A percentile compares a stretch with the other conserved stretches of the same genome.
Evolutionary conservation across 2,113 vertebrate genomes (phyloP).

Genomic region (Epinephelus cyanopodus): DNA sequence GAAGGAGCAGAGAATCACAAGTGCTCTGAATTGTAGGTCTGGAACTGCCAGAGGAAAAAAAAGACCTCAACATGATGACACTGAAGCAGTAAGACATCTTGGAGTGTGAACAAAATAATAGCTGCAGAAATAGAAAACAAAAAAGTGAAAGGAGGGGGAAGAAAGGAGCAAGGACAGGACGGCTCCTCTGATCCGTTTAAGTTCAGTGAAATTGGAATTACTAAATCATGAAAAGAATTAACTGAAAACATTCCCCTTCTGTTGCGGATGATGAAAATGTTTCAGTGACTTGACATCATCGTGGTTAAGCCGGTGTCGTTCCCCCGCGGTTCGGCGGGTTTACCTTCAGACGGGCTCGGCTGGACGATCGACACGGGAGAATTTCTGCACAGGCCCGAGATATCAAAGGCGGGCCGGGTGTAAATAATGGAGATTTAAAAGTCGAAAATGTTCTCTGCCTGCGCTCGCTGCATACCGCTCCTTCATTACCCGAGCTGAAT

Average conservation of each 20-base stretch:
- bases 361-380: conserved; percentile 32
- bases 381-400: conserved; percentile 45
- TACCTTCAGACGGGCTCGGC: conserved; percentile 66
- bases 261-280: conserved; percentile 76
- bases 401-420: conserved; percentile 63
- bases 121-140: conserved; percentile 26
- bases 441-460: conserved; percentile 49
- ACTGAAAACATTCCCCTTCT: conserved; percentile 60
- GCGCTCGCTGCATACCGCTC: conserved; percentile 32
- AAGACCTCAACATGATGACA: conserved; percentile 51
- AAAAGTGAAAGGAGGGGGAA: background rate
- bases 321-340: conserved; percentile 57
- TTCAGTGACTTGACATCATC: conserved; percentile 77
- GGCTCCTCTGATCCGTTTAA: conserved; percentile 41
- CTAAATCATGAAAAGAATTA: conserved; percentile 73
- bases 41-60: conserved; percentile 1
- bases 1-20: conserved; percentile 75
- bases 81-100: conserved; percentile 42
- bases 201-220: conserved; percentile 55
- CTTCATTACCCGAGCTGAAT: conserved; percentile 46
- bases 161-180: conserved; percentile 9
- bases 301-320: conserved; percentile 50
- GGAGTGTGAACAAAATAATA: conserved; percentile 51
- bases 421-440: conserved; percentile 74
- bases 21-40: conserved; percentile 68